Base-by-base conservation (phyloP, 2,888 invertebrate species). In the Emesis furor region DNA sequence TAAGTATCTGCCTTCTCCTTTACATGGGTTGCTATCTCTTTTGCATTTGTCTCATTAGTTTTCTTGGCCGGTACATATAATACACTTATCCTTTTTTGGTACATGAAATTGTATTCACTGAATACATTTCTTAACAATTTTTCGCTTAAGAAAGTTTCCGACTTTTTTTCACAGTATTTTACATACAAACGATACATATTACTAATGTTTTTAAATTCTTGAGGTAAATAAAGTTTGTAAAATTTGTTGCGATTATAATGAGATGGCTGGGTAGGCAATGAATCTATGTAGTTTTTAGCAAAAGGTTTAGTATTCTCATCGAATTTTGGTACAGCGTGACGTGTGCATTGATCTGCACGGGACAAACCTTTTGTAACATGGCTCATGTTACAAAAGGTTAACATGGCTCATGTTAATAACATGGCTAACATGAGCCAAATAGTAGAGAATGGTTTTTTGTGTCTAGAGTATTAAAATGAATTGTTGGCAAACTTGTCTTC, bases 141-240 rank as follows among this genome's bases (percentile, higher is more conserved):
- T 65, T 65, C 65, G 65, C 65, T 65, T 10, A 65, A 65, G 32
- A 30, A 65, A 32, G 24, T 65, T 65, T 65, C 65, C 24, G 30
- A 65, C 65, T 32, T 65, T 65, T 65, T 24, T 65, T 65, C 65
- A 65, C 65, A 65, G n/a, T 65, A 65, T 65, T 65, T 65, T 12
- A 32, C 12, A 12, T 65, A 65, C 65, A 65, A 65, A 24, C 65
- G 24, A 32, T 65, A 65, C 65, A 65, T 1, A 32, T 24, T 24
- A 24, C 1, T 24, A 24, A 24, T 24, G 24, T 24, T 24, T 24
- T 37, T 37, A 37, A 37, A 37, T 37, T 24, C 24, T 24, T 24
- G 24, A 65, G 37, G 37, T 37, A 37, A 37, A 37, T 37, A 65
- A 30, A 32, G 10, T 68, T 35, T 68, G 68, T 10, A 68, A 30